Evolutionary conservation across 1,140 invertebrate species (phyloP).

Genomic region (Sinonovacula constricta): DNA sequence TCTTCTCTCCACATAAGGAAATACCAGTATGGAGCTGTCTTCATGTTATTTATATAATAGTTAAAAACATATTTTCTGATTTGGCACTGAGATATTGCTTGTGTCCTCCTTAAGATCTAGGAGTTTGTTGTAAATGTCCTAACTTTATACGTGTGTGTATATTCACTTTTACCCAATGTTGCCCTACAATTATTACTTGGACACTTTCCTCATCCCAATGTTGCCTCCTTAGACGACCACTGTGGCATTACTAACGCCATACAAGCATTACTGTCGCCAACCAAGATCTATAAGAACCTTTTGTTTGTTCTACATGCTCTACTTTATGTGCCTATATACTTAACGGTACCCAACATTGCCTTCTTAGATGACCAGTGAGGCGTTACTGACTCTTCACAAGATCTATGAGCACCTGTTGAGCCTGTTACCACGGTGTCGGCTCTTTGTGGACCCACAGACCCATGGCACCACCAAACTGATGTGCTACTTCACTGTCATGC

Average conservation of each 20-base stretch:
- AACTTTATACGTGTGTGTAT: too few species aligned
- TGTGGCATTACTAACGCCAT: neutral
- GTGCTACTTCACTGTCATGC: conserved; percentile 93
- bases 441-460: conserved; percentile 84
- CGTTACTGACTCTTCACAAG: conserved; percentile 87
- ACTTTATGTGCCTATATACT: too few species aligned
- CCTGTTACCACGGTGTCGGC: conserved; percentile 83
- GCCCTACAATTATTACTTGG: too few species aligned
- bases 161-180: too few species aligned
- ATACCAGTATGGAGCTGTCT: conserved; percentile 75
- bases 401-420: conserved; percentile 85
- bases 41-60: too few species aligned
- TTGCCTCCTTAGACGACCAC: too few species aligned
- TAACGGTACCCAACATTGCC: too few species aligned
- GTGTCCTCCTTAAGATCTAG: too few species aligned
- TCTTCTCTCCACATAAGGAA: conserved; percentile 78
- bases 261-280: neutral
- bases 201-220: too few species aligned
- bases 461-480: conserved; percentile 95
- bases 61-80: too few species aligned
- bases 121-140: too few species aligned
- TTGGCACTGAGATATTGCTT: too few species aligned
- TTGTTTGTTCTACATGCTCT: neutral
- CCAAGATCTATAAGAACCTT: neutral
- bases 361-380: conserved; percentile 84